Evolutionary conservation across 2,113 vertebrate genomes (phyloP), one percentile per base, ranked within the genome.

Genomic region (Sminthopsis crassicaudata): DNA sequence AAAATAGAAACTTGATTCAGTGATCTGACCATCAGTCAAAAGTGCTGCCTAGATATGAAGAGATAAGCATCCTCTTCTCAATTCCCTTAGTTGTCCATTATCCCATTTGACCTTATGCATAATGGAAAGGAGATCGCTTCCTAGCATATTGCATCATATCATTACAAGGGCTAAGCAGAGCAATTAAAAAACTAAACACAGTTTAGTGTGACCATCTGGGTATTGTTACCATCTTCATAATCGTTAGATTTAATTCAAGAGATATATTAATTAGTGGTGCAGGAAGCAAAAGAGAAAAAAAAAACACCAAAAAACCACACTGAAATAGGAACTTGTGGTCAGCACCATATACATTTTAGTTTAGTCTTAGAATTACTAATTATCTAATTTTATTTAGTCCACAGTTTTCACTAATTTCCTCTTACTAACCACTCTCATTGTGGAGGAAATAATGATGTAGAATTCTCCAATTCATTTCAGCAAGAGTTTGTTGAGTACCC

Each of bases 211-310:
- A 96, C 88, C 96, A 96, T 94, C 92, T 96, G 96, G 96, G 96
- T 96, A 94, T 97, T 97, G 97, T 97, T 96, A 96, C 84, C 46
- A 94, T 96, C 95, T 97, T 96, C 67, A 96, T 96, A 96, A 97
- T 95, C 91, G 90, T 96, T 96, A 97, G 90, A 97, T 92, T 95
- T 91, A 92, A 91, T 90, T 42, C 50, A 93, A 95, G 91, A 92
- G 89, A 93, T 92, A 30, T 92, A 91, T 96, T 97, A 95, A 96
- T 97, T 97, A 97, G 93, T 53, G 92, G 60, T n/a, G 57, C 23
- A 89, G 95, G 67, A 96, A 94, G 54, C 90, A 95, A 91, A 95
- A 96, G 93, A 55, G 50, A 92, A 55, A 94, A 27, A 57, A 76
- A 76, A 76, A 90, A 92, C 50, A 24, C 22, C 48, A n/a, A n/a